Evolutionary conservation across 2,797 vertebrate species (phyloP).

Genomic region (Sphenopsis melanotis): DNA sequence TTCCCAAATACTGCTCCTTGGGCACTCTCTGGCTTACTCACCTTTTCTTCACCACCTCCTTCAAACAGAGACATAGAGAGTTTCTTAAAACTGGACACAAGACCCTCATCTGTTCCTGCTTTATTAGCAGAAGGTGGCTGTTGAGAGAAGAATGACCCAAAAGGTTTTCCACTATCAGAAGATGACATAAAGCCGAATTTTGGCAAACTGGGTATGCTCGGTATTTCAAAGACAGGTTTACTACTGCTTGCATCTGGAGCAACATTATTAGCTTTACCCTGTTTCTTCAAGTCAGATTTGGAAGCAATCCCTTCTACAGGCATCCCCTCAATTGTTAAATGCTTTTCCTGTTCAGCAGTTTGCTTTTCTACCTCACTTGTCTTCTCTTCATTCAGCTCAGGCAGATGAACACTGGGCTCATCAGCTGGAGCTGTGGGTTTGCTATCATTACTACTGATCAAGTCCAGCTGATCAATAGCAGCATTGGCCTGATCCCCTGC

Average conservation of each 20-base stretch:
- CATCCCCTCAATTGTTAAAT: not conserved
- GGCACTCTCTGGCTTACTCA: constrained; percentile 58
- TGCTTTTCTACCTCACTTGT: not conserved
- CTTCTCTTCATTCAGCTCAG: not conserved
- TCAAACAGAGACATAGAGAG: constrained; percentile 87
- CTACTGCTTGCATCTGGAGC: constrained; percentile 6
- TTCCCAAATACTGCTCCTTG: constrained; percentile 81
- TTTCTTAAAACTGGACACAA: constrained; percentile 86
- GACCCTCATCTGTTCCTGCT: constrained; percentile 56
- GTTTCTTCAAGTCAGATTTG: not conserved
- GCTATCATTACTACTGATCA: not conserved
- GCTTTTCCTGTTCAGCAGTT: not conserved
- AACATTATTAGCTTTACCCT: not conserved
- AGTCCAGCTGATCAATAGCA: not conserved
- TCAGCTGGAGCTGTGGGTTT: not conserved
- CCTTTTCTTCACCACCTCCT: constrained; percentile 74
- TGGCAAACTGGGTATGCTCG: constrained; percentile 71
- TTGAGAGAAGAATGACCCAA: constrained; percentile 86
- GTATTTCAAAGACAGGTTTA: constrained; percentile 77
- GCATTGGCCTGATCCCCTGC: not conserved
- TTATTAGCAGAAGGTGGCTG: constrained; percentile 62
- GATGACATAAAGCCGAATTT: constrained; percentile 81
- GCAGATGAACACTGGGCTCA: not conserved
- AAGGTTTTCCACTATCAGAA: constrained; percentile 76
- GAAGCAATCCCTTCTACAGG: not conserved